Evolutionary conservation across 2,797 vertebrate genomes (phyloP), one percentile per base, ranked within the genome.

Genomic region (Rhinophrynus dorsalis): DNA sequence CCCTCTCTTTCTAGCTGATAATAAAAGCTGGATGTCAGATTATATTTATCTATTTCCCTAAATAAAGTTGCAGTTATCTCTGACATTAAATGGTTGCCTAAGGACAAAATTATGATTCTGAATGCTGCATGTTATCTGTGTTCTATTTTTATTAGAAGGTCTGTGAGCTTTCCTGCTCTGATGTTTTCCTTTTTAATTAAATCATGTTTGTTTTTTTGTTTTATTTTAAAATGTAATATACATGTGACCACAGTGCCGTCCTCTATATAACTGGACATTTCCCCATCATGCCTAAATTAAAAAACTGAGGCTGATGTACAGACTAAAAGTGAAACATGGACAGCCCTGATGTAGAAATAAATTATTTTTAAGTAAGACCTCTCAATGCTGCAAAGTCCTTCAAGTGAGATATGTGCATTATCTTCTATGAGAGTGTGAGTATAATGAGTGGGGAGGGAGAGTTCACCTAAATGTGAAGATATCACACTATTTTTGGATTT

Each of bases 11-110:
- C 26, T 57, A 38, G 38, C 21, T 29, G 40, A 45, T 56, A 40
- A 63, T 63, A 56, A 38, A 47, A 71, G 59, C 51, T 57, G 48
- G 30, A 64, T 71, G 68, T 71, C 68, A 64, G 12, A 21, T 50
- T 64, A 24, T 37, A 71, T 71, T 71, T 64, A 57, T 63, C 24
- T 29, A 7, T 38, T 57, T 20, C 32, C 24, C 8, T 50, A 64
- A 48, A 56, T 50, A 58, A 42, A 71, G 40, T 23, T 50, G 33
- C 13, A 55, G 40, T 45, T 60, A 32, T 44, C 5, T 71, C 12
- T 71, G 68, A 71, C 68, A 71, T 71, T 63, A 71, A 71, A 57
- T 55, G 51, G 52, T 50, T 50, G 68, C 68, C 52, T 30, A 15
- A 30, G 60, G 68, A 42, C 8, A 24, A 63, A 63, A 63, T 63